Evolutionary conservation across 2,113 vertebrate species (phyloP).

Genomic region (Eurypyga helias): DNA sequence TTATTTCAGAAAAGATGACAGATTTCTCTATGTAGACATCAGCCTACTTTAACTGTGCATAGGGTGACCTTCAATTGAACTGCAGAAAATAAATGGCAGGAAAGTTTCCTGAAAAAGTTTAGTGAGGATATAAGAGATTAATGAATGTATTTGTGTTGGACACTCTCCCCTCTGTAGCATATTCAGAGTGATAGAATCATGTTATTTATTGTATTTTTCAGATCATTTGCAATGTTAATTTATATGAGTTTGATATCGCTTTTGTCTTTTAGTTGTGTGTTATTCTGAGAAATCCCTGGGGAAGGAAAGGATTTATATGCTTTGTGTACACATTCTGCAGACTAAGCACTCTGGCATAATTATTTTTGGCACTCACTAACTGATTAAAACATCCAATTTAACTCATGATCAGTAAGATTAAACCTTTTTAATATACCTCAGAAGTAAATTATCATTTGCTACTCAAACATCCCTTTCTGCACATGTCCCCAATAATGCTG

Average conservation of each 20-base stretch:
- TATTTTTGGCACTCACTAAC: slow-evolving; percentile 90
- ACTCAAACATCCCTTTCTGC: slow-evolving; percentile 75
- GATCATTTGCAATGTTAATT: slow-evolving; percentile 98
- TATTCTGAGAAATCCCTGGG: slow-evolving; percentile 89
- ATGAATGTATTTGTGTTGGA: slow-evolving; percentile 92
- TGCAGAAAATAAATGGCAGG: slow-evolving; percentile 83
- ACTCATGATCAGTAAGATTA: slow-evolving; percentile 91
- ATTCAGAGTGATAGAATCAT: slow-evolving; percentile 86
- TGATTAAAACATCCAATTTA: slow-evolving; percentile 91
- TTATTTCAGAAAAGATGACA: slow-evolving; percentile 53
- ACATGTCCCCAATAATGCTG: slow-evolving; percentile 75
- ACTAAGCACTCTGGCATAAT: slow-evolving; percentile 94
- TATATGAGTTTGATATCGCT: slow-evolving; percentile 92
- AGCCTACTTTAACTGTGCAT: slow-evolving; percentile 74
- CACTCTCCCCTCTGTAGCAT: slow-evolving; percentile 76
- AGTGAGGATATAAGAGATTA: slow-evolving; percentile 84
- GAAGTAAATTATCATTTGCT: slow-evolving; percentile 84
- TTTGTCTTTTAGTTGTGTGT: slow-evolving; percentile 91
- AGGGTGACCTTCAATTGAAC: slow-evolving; percentile 89
- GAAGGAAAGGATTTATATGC: slow-evolving; percentile 92
- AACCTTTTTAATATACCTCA: slow-evolving; percentile 88
- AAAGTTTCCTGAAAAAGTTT: slow-evolving; percentile 92
- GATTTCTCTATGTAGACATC: slow-evolving; percentile 56
- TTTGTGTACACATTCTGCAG: slow-evolving; percentile 91
- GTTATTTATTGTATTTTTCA: slow-evolving; percentile 94